These are phyloP conservation scores for Ciona savignyi DNA, from an alignment of 23 tunicate species.

Conservation along the genomic window DNA sequence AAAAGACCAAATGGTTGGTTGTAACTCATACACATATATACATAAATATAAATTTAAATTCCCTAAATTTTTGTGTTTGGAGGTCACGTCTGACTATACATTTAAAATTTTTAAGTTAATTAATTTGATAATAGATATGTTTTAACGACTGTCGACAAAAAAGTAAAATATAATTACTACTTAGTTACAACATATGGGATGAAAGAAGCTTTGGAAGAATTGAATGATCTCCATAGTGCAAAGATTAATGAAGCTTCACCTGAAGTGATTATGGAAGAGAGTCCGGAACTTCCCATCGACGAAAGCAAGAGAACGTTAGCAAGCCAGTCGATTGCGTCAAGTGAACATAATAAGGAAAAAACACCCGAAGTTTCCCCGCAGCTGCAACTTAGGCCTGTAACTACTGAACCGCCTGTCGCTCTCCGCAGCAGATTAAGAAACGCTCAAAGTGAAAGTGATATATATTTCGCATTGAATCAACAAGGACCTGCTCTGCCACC, in stretches of 20 bases:
- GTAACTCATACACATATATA: too few species aligned
- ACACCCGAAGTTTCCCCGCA: not conserved
- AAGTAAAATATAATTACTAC: not conserved
- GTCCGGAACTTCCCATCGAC: too few species aligned
- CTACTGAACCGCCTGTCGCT: not conserved
- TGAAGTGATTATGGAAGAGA: too few species aligned
- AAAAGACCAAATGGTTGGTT: not conserved
- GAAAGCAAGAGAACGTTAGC: too few species aligned
- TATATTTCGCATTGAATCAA: too few species aligned
- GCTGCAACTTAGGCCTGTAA: not conserved
- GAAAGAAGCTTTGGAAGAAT: conserved; percentile 1
- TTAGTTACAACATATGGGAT: too few species aligned
- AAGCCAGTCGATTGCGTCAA: too few species aligned
- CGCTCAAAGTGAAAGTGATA: not conserved
- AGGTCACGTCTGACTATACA: not conserved
- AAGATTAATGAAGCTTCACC: not conserved
- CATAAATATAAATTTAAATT: not conserved
- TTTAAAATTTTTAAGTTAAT: too few species aligned
- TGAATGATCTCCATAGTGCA: not conserved
- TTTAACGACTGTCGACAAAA: too few species aligned
- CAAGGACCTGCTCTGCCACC: not conserved
- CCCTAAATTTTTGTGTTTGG: not conserved
- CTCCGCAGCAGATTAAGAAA: not conserved
- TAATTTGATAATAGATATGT: too few species aligned
- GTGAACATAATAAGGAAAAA: not conserved